Conservation (phyloP, 2,888 invertebrate genomes). For the Oligia fasciuncula region DNA sequence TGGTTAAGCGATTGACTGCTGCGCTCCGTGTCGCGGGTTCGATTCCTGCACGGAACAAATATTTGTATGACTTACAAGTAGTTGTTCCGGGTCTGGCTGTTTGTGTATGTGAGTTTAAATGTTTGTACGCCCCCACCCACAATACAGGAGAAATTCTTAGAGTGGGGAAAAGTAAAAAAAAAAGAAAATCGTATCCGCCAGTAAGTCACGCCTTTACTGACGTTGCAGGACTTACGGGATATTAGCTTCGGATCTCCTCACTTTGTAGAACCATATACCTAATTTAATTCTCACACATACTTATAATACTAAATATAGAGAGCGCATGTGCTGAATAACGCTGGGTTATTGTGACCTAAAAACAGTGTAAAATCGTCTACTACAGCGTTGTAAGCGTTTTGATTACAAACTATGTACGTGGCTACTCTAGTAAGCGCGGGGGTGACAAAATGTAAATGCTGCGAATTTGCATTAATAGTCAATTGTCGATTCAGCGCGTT, state of each 20-base stretch:
- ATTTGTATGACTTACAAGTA: too few relatives aligned
- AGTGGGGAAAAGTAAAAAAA: too few relatives aligned
- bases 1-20: too few relatives aligned
- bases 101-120: too few relatives aligned
- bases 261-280: conserved; percentile 20
- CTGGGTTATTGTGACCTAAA: conserved; percentile 78
- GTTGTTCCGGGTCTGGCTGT: too few relatives aligned
- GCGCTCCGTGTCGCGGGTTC: too few relatives aligned
- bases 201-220: not conserved
- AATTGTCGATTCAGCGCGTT: conserved; percentile 83
- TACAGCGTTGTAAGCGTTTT: conserved; percentile 74
- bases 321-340: conserved; percentile 69
- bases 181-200: conserved; percentile 8
- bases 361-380: conserved; percentile 72
- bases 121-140: too few relatives aligned
- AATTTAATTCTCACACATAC: conserved; percentile 18
- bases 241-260: not conserved
- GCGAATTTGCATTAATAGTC: conserved; percentile 83
- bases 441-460: conserved; percentile 75
- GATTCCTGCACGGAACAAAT: too few relatives aligned
- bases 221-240: not conserved
- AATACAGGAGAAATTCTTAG: too few relatives aligned
- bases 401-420: conserved; percentile 57
- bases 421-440: conserved; percentile 63
- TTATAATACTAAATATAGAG: conserved; percentile 43